phyloP scores from a whole-genome alignment of 2,113 vertebrate genomes.

The Pampusana beccarii region DNA sequence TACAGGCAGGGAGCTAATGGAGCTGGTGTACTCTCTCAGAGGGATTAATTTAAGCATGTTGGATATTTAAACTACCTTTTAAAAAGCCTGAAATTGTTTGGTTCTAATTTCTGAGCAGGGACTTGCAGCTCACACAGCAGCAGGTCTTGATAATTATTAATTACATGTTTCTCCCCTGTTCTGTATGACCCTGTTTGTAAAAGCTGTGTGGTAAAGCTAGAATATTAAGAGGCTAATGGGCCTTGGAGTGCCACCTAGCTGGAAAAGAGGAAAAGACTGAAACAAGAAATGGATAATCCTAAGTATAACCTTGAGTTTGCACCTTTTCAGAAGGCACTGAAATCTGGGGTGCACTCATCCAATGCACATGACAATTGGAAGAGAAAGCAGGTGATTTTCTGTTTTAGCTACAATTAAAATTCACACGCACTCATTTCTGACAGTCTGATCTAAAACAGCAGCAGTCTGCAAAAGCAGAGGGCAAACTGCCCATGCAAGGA shows the following conservation, averaged over 20 bases:
- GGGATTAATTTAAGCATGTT: constrained; percentile 24
- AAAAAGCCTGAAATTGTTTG: constrained; percentile 40
- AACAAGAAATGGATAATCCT: neutral
- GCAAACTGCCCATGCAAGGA: neutral
- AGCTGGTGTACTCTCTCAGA: neutral
- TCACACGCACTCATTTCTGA: neutral
- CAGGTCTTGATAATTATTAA: constrained; percentile 61
- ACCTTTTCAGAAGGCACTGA: neutral
- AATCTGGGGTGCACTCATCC: neutral
- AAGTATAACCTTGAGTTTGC: neutral
- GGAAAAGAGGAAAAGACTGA: neutral
- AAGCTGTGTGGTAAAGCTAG: neutral
- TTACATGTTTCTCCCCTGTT: constrained; percentile 56
- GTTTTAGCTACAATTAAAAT: neutral
- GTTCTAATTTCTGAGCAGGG: constrained; percentile 55
- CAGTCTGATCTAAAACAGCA: neutral
- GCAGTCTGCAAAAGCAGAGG: neutral
- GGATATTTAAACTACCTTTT: constrained; percentile 42
- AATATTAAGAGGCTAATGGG: constrained; percentile 18
- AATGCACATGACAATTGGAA: neutral
- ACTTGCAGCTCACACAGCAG: constrained; percentile 47
- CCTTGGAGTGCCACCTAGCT: neutral
- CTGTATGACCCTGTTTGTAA: constrained; percentile 51
- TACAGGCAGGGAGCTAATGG: constrained; percentile 2
- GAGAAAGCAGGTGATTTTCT: neutral